A percentile compares a stretch with the other conserved stretches of the same genome.
Conservation (phyloP, 2,888 invertebrate species). For the Himalopsyche japonica region DNA sequence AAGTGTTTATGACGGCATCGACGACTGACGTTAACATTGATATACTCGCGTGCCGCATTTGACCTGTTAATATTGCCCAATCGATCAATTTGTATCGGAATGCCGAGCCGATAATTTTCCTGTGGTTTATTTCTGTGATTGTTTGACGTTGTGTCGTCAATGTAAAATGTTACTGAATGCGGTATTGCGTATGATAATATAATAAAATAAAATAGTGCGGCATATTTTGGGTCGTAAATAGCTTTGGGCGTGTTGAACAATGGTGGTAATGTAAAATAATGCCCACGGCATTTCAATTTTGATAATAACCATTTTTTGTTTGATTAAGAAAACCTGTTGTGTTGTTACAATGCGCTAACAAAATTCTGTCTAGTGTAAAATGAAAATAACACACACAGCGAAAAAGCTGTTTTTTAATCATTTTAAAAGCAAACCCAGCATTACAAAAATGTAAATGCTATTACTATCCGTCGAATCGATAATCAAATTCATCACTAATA, state of each 20-base stretch:
- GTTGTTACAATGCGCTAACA: too few species aligned
- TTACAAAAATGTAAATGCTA: too few species aligned
- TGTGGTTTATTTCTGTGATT: neutral
- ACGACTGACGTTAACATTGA: neutral
- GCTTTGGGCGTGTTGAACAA: neutral
- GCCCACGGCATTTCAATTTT: neutral
- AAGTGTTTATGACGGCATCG: neutral
- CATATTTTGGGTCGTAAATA: neutral
- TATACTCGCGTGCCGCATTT: neutral
- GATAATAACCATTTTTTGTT: too few species aligned
- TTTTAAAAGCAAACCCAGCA: too few species aligned
- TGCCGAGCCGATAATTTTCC: neutral
- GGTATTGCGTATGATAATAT: neutral
- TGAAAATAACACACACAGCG: too few species aligned
- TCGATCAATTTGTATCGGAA: neutral
- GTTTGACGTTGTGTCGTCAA: neutral
- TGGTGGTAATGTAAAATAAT: neutral
- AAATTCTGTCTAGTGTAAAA: too few species aligned
- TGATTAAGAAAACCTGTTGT: too few species aligned
- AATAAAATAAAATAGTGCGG: neutral
- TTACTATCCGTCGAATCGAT: too few species aligned
- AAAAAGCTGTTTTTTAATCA: too few species aligned
- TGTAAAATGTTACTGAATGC: neutral
- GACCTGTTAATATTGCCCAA: neutral
- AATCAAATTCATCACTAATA: too few species aligned